These are phyloP conservation scores for Diachrysia chrysitis DNA, from an alignment of 2,888 invertebrate genomes.

Conservation along the genomic window DNA sequence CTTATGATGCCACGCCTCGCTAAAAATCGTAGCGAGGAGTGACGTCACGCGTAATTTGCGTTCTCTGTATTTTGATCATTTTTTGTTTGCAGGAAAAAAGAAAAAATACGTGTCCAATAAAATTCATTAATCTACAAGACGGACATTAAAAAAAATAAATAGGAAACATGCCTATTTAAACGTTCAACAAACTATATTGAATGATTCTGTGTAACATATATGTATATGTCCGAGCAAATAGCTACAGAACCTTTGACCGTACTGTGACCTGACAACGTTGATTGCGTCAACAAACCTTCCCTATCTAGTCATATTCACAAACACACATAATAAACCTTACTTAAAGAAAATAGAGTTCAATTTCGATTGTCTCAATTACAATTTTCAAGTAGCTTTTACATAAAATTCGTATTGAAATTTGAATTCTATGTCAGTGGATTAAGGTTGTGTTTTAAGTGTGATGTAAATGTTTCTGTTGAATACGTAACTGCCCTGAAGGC, in stretches of 20 bases:
- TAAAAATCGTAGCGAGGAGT: too few relatives aligned
- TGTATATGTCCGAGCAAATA: slow-evolving; percentile 50
- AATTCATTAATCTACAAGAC: too few relatives aligned
- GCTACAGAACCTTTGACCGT: slow-evolving; percentile 56
- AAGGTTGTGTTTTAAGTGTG: slow-evolving; percentile 41
- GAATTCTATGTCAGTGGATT: not conserved
- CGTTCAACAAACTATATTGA: slow-evolving; percentile 33
- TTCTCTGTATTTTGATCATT: too few relatives aligned
- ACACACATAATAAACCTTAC: slow-evolving; percentile 27
- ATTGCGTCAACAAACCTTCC: slow-evolving; percentile 64
- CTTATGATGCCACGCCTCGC: too few relatives aligned
- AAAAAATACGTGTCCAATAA: too few relatives aligned
- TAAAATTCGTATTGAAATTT: slow-evolving; percentile 20
- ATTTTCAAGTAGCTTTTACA: slow-evolving; percentile 15
- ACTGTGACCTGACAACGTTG: slow-evolving; percentile 61
- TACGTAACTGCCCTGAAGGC: slow-evolving; percentile 73
- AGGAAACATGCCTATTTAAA: too few relatives aligned
- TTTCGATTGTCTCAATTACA: slow-evolving; percentile 13
- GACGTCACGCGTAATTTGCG: too few relatives aligned
- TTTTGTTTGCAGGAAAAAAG: too few relatives aligned
- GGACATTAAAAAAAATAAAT: too few relatives aligned
- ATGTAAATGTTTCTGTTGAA: slow-evolving; percentile 52
- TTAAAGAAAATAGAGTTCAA: slow-evolving; percentile 11
- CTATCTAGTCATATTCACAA: slow-evolving; percentile 38
- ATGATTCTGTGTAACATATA: slow-evolving; percentile 18